Evolutionary conservation across 1,140 invertebrate genomes (phyloP), one percentile per base, ranked within the genome.

Genomic region (Zaprionus tsacasi): DNA sequence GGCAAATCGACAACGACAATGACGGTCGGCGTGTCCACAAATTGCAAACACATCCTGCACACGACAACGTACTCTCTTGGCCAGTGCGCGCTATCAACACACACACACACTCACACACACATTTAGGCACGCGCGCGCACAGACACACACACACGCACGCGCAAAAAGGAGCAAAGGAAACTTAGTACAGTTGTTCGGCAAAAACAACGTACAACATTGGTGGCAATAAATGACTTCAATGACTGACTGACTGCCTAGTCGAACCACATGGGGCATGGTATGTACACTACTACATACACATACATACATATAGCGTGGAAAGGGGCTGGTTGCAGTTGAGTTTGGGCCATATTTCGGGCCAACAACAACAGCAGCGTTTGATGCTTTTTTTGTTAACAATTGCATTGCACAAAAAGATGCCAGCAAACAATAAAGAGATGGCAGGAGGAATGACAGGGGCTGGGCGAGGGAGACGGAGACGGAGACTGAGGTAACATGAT

Each of bases 191-290:
- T 71, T 76, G 69, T 76, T 71, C 33, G 40, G 74, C 63, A 80
- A 61, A 79, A 80, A 80, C 83, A 75, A 70, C 63, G 81, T 74
- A 68, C 77, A 89, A 85, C 81, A 85, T 80, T 83, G 80, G 81
- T 74, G 81, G 85, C 85, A 89, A 89, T 90, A 89, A 89, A 89
- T 89, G 86, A 85, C 85, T 89, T 86, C 85, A 89, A 90, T 89
- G 85, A 89, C 85, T 88, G 83, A 87, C 76, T 81, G 80, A 81
- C 72, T 76, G 76, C 67, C 56, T 59, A 70, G 78, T 45, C 36
- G 33, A 21, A 33, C 33, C 50, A 33, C 33, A 56, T 3, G 36
- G 50, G 38, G 48, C 15, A 35, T 12, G 38, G 33, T 10, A 2
- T 27, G 56, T 58, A 81, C 21, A 21, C 21, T 21, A 21, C 21